phyloP scores from a whole-genome alignment of 2,888 invertebrate species.

The Eristalis tenax region DNA sequence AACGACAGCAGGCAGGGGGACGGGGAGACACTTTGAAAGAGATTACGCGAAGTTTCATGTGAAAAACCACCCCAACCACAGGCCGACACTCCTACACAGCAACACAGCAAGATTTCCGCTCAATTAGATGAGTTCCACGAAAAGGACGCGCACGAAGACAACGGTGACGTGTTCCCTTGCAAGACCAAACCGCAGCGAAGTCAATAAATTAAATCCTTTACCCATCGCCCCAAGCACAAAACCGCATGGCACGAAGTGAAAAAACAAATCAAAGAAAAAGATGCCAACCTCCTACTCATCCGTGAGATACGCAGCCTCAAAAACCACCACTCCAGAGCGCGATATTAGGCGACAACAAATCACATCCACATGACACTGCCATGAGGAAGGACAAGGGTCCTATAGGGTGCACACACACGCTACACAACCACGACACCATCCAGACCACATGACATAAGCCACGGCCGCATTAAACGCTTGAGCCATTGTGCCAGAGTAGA shows the following conservation, averaged over 20 bases:
- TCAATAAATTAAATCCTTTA: conserved; percentile 55
- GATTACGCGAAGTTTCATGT: too few relatives aligned
- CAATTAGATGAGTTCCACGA: conserved; percentile 28
- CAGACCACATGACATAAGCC: conserved; percentile 66
- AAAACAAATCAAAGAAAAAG: neutral
- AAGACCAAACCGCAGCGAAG: conserved; percentile 49
- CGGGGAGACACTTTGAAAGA: too few relatives aligned
- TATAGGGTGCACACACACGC: conserved; percentile 15
- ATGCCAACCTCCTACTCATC: conserved; percentile 16
- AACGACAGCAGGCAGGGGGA: too few relatives aligned
- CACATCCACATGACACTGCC: conserved; percentile 64
- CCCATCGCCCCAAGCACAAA: conserved; percentile 36
- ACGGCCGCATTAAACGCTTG: conserved; percentile 61
- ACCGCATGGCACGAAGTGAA: neutral
- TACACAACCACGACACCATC: conserved; percentile 55
- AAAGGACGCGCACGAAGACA: neutral
- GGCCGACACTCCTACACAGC: neutral
- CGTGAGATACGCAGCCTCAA: neutral
- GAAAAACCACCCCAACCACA: neutral
- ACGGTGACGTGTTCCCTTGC: conserved; percentile 30
- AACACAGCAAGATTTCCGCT: conserved; percentile 41
- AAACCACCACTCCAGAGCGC: conserved; percentile 33
- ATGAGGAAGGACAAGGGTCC: conserved; percentile 26
- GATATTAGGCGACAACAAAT: conserved; percentile 69
- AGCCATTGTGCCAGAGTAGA: conserved; percentile 24